Percentiles rank a stretch among this genome's conserved stretches.
Evolutionary conservation across 2,113 vertebrate species (phyloP).

Genomic region (Bolborhynchus lineola): DNA sequence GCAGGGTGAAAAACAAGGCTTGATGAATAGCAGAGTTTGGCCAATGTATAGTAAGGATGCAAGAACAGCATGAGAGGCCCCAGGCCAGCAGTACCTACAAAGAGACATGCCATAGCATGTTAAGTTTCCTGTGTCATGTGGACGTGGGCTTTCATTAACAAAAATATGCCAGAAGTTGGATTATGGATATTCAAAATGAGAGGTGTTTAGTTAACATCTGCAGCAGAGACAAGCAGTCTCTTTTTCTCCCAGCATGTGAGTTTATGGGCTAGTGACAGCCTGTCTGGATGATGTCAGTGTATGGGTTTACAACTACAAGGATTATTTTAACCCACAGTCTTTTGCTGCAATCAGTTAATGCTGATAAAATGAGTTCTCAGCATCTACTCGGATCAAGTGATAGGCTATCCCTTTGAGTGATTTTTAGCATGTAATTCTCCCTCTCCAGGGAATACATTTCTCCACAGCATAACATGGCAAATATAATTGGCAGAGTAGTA

Average conservation of each 20-base stretch:
- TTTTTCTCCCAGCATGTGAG: background rate
- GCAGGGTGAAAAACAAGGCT: background rate
- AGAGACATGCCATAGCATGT: rapidly evolving
- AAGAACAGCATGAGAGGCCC: rapidly evolving
- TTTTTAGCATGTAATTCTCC: background rate
- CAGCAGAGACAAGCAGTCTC: background rate
- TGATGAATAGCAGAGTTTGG: background rate
- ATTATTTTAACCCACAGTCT: background rate
- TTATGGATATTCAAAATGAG: background rate
- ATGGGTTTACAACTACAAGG: background rate
- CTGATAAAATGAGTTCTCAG: background rate
- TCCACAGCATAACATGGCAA: background rate
- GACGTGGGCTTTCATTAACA: background rate
- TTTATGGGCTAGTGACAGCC: background rate
- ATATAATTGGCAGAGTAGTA: background rate
- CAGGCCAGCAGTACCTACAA: rapidly evolving
- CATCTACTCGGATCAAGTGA: background rate
- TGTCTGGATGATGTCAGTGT: background rate
- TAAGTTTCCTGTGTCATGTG: background rate
- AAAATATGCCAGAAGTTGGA: background rate
- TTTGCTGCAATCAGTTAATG: background rate
- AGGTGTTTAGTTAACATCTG: background rate
- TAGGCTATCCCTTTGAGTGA: background rate
- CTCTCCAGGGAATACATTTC: background rate
- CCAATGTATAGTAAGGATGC: background rate